These are phyloP conservation scores for Lagorchestes hirsutus DNA, from an alignment of 2,797 vertebrate genomes.

Conservation along the genomic window DNA sequence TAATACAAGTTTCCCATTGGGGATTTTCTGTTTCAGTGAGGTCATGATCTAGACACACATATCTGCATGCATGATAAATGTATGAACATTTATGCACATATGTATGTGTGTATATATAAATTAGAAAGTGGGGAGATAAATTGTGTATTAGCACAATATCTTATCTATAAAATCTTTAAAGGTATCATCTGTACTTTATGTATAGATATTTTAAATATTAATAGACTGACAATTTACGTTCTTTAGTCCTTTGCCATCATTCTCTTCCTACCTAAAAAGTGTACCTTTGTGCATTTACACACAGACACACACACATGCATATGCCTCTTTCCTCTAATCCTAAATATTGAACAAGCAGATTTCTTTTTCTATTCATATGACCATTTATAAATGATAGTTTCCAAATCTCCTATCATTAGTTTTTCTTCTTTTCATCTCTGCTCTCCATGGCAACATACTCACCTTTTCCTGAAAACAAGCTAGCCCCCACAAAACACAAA, in stretches of 20 bases:
- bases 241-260: background rate
- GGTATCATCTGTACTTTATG: background rate
- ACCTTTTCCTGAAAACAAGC: background rate
- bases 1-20: background rate
- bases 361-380: background rate
- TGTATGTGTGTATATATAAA: background rate
- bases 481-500: background rate
- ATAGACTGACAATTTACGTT: background rate
- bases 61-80: too few species aligned
- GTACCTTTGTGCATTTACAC: background rate
- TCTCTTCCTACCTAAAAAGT: background rate
- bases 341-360: background rate
- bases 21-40: background rate
- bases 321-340: background rate
- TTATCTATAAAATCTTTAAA: background rate
- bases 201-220: background rate
- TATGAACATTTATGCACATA: background rate
- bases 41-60: background rate
- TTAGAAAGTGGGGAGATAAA: background rate
- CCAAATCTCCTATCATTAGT: background rate
- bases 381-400: background rate
- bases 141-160: background rate
- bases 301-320: background rate
- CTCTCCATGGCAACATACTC: background rate
- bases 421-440: background rate